Evolutionary conservation across 2,888 invertebrate species (phyloP), one percentile per base, ranked within the genome.

Genomic region (Cephus sareptanus): DNA sequence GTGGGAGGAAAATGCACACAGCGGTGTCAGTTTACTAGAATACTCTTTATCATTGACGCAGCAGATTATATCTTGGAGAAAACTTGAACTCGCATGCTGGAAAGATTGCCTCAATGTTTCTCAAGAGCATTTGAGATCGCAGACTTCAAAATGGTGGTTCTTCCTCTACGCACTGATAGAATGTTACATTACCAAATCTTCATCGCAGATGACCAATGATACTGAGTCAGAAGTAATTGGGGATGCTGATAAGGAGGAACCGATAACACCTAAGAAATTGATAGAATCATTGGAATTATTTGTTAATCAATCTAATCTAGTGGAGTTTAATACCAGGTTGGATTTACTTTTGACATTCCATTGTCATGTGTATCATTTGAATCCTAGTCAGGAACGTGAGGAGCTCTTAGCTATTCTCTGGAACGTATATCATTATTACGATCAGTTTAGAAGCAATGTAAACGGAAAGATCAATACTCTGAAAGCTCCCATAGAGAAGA

Each of bases 1-100:
- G 86, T 99, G 98, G 99, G 97, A 99, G 90, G 95, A 96, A 85
- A 96, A 97, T 84, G 98, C 98, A 0, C 97, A 97, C 86, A 95
- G 94, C 83, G 96, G 95, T 11, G 97, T 98, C 79, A 97, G 97
- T 82, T 92, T 99, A 87, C 93, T 94, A 0, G 93, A 94, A 0
- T 93, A 96, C 79, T 94, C 97, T n/a, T 91, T 94, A 37, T 93
- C 94, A 37, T 93, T 99, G 1, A 96, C 96, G 0, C 94, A 95
- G 81, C 95, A 96, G 88, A 96, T 99, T 75, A 95, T 98, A 74
- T 94, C 94, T 75, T 99, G 98, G 98, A 94, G 99, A 79, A 96
- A 97, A 90, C 90, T 98, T 35, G 99, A 99, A 90, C 93, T 99
- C 85, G 94, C 94, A 79, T 95, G 96, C 87, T 99, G 98, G 98